Evolutionary conservation across 2,113 vertebrate genomes (phyloP).

Genomic region (Amphilophus citrinellus): DNA sequence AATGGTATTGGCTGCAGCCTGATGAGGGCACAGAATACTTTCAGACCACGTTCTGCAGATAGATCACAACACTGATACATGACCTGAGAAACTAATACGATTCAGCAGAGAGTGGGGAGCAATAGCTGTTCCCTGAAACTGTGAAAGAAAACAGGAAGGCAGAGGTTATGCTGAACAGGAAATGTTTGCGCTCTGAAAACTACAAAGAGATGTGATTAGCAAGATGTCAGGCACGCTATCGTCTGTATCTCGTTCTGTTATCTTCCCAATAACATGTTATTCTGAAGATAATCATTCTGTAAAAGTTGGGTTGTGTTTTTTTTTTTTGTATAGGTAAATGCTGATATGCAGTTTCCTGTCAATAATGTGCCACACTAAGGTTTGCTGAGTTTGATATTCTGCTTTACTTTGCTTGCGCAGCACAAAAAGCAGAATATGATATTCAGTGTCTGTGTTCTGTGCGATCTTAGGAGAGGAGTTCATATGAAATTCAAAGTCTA

Average conservation of each 20-base stretch:
- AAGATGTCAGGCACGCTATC: not conserved
- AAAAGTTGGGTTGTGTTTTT: not conserved
- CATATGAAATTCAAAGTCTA: not conserved
- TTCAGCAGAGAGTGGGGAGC: not conserved
- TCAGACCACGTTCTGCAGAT: constrained; percentile 11
- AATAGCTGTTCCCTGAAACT: not conserved
- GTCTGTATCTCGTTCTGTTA: not conserved
- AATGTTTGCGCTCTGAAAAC: constrained; percentile 19
- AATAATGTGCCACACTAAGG: not conserved
- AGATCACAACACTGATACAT: constrained; percentile 26
- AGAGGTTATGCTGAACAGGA: constrained; percentile 33
- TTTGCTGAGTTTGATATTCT: constrained; percentile 1
- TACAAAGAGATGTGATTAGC: constrained; percentile 18
- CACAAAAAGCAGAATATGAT: not conserved
- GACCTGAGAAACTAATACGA: constrained; percentile 34
- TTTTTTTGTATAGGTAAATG: not conserved
- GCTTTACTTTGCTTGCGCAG: not conserved
- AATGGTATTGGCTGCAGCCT: constrained; percentile 10
- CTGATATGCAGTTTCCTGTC: constrained; percentile 14
- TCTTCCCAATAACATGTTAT: not conserved
- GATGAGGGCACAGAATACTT: constrained; percentile 4
- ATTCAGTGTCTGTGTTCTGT: not conserved
- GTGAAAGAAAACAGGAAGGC: constrained; percentile 35
- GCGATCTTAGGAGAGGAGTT: not conserved
- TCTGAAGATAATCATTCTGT: not conserved